Base-by-base conservation (phyloP, 2,888 invertebrate genomes). In the Nomada flava region DNA sequence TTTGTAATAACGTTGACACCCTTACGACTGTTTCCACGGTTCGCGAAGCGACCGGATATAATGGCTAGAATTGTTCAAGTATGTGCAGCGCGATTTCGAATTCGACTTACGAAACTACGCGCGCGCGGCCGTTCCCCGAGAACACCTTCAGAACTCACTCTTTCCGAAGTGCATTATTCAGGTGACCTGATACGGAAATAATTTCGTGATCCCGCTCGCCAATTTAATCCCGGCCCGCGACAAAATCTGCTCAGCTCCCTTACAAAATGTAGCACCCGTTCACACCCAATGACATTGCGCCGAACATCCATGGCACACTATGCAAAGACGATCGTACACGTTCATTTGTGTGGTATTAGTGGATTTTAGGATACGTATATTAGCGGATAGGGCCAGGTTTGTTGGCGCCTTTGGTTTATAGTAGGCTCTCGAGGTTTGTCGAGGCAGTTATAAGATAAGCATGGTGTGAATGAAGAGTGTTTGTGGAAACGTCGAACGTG, bases 151-250 rank as follows among this genome's bases (percentile, higher is more conserved):
- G 20, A 53, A 55, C 36, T 42, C 36, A 18, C 42, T 10, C 67
- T 55, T 67, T 55, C 44, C 42, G 20, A 63, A 44, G 62, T 63
- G 9, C 62, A 63, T 63, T 63, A 63, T 20, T 63, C 62, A 67
- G 53, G 5, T 53, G 53, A 23, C 42, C 53, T 55, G 20, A 55
- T 26, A 53, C 36, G 15, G 18, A 0, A 42, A 67, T 42, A 55
- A 36, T 67, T 42, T 23, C 20, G 20, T 53, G 53, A 29, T 26
- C 64, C 23, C 23, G 47, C 50, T 23, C 18, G 67, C 53, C 18
- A 67, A 67, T 67, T 55, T 5, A 11, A 42, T 15, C 62, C 7
- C 0, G 20, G 2, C 10, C 1, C 9, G 5, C 5, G 1, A 4
- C 15, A 1, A 63, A 44, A 15, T 47, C 13, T 47, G 47, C 47